Conservation (phyloP, 2,888 invertebrate species). For the Trissoscelio sp. region DNA sequence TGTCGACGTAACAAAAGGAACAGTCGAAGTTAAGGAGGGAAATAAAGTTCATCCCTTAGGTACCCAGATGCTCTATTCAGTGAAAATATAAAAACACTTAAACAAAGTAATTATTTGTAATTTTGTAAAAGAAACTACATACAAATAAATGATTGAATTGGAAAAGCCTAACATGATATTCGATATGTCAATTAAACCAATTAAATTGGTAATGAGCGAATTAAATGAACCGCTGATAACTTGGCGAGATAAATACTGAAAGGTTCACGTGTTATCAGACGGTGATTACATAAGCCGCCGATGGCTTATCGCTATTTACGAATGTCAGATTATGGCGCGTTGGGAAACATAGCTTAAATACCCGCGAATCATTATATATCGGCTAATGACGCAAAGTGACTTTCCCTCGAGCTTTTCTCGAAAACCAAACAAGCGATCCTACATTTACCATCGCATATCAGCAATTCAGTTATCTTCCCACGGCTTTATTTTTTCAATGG, state of each 20-base stretch:
- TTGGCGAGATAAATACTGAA: slow-evolving; percentile 23
- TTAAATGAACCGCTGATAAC: slow-evolving; percentile 45
- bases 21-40: slow-evolving; percentile 70
- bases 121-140: slow-evolving; percentile 42
- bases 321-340: slow-evolving; percentile 53
- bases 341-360: slow-evolving; percentile 28
- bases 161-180: slow-evolving; percentile 1
- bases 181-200: slow-evolving; percentile 26
- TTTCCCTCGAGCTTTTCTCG: slow-evolving; percentile 39
- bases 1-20: slow-evolving; percentile 76
- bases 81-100: slow-evolving; percentile 14
- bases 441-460: slow-evolving; percentile 8
- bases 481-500: slow-evolving; percentile 4
- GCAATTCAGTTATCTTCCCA: slow-evolving; percentile 6
- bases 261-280: slow-evolving; percentile 56
- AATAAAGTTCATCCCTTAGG: slow-evolving; percentile 73
- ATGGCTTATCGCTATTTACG: slow-evolving; percentile 53
- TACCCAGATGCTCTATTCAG: slow-evolving; percentile 75
- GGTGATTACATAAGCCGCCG: slow-evolving; percentile 39
- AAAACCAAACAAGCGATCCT: neutral
- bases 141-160: too few species aligned
- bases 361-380: slow-evolving; percentile 39
- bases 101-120: neutral
- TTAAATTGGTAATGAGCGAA: slow-evolving; percentile 22
- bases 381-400: slow-evolving; percentile 33